Conservation (phyloP, 2,888 invertebrate species). For the Drosophila merina region DNA sequence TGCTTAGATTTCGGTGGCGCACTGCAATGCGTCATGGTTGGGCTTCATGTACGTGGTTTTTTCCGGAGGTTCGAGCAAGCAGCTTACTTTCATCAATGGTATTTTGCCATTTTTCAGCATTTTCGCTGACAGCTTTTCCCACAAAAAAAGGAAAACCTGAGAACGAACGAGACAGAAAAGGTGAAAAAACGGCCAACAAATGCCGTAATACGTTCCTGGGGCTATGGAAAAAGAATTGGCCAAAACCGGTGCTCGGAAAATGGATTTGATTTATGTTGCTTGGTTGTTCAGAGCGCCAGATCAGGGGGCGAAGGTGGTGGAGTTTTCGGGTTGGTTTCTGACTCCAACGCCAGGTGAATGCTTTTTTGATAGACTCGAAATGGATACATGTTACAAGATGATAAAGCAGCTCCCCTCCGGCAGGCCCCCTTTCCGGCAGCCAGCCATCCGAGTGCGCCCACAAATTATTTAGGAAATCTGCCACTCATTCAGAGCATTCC, state of each 20-base stretch:
- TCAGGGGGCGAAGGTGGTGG: constrained; percentile 15
- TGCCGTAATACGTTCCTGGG: constrained; percentile 64
- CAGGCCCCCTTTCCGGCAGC: not conserved
- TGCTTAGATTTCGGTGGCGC: constrained; percentile 62
- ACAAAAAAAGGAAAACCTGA: constrained; percentile 12
- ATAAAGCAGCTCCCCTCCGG: constrained; percentile 52
- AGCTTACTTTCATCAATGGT: constrained; percentile 78
- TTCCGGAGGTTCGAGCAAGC: constrained; percentile 31
- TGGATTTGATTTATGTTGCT: constrained; percentile 72
- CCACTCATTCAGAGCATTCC: constrained; percentile 56
- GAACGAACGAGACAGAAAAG: constrained; percentile 19
- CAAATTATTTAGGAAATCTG: constrained; percentile 73
- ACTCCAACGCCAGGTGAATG: constrained; percentile 53
- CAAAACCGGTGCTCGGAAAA: constrained; percentile 47
- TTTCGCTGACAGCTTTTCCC: constrained; percentile 74
- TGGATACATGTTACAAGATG: constrained; percentile 76
- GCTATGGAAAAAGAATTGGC: constrained; percentile 48
- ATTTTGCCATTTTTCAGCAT: constrained; percentile 81
- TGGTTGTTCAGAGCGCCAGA: constrained; percentile 15
- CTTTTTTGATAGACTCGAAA: constrained; percentile 73
- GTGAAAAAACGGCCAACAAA: constrained; percentile 51
- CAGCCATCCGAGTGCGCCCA: constrained; percentile 47
- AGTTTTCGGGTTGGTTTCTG: constrained; percentile 1
- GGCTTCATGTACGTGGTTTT: constrained; percentile 44
- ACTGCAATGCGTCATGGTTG: constrained; percentile 62